Base-by-base conservation (phyloP, 2,888 invertebrate genomes). In the Ligdia adustata region DNA sequence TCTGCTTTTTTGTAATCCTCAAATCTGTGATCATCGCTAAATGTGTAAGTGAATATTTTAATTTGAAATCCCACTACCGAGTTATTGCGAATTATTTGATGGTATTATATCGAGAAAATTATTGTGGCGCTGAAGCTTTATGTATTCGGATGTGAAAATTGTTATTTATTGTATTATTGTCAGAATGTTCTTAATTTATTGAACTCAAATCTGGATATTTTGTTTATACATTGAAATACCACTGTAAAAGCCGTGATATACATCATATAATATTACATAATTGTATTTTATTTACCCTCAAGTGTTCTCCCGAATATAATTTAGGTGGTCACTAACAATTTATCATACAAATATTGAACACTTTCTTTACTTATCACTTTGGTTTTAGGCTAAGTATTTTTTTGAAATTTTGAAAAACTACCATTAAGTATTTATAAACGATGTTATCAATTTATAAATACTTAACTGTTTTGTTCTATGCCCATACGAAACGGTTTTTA, bases 201-300 rank as follows among this genome's bases (percentile, higher is more conserved):
- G 61, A 82, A 85, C 75, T 83, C 69, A 82, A 85, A 80, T 77
- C 87, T 79, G 87, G 82, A 84, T 86, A 82, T 85, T 87, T 87
- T 87, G 84, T 89, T 89, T 84, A 83, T 82, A 87, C 79, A 84
- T 75, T 2, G 84, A 75, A 85, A 82, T 86, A 88, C 87, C 86
- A 90, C 84, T 89, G 90, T 89, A 87, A 89, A 88, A 87, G 82
- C 89, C 90, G 89, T 89, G 90, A 90, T 90, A 90, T 90, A 83
- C 86, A 88, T 88, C 82, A 84, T 88, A 87, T 86, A 89, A 85
- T 86, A 89, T 84, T 87, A 86, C 79, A 84, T 20, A 83, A 75
- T 73, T 58, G 80, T 70, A 69, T 87, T 88, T 89, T 72, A 86
- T 87, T 89, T 82, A 18, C 48, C 28, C 40, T 44, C 34, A n/a